phyloP scores from a whole-genome alignment of 2,888 invertebrate species.

The Mamestra brassicae region DNA sequence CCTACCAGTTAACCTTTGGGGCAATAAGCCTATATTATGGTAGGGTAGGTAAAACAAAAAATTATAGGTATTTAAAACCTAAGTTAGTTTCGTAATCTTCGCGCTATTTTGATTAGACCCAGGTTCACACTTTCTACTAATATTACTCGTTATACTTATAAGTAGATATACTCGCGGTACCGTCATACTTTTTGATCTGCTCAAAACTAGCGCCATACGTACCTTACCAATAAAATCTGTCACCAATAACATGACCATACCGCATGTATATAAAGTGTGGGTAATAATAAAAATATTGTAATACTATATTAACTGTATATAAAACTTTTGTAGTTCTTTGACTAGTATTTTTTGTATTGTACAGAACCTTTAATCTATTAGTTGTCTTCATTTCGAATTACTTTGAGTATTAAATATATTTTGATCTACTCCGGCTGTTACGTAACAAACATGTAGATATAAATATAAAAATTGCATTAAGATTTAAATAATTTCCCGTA shows the following conservation, averaged over 20 bases:
- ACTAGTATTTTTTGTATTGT: constrained; percentile 55
- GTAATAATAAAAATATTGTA: constrained; percentile 38
- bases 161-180: constrained; percentile 13
- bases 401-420: constrained; percentile 40
- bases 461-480: constrained; percentile 30
- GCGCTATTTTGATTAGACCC: background rate
- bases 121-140: constrained; percentile 18
- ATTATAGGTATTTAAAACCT: no score
- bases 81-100: background rate
- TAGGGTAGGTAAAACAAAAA: no score
- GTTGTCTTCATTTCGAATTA: constrained; percentile 1
- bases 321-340: constrained; percentile 47
- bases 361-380: constrained; percentile 11
- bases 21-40: no score
- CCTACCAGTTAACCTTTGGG: no score
- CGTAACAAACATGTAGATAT: constrained; percentile 18
- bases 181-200: constrained; percentile 20
- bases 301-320: constrained; percentile 47
- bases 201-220: constrained; percentile 1
- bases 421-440: constrained; percentile 14
- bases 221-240: constrained; percentile 5
- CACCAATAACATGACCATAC: constrained; percentile 22
- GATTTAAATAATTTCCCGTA: constrained; percentile 42
- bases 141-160: constrained; percentile 15
- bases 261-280: constrained; percentile 13